Evolutionary conservation across 2,113 vertebrate species (phyloP).

Genomic region (Stegastes partitus): DNA sequence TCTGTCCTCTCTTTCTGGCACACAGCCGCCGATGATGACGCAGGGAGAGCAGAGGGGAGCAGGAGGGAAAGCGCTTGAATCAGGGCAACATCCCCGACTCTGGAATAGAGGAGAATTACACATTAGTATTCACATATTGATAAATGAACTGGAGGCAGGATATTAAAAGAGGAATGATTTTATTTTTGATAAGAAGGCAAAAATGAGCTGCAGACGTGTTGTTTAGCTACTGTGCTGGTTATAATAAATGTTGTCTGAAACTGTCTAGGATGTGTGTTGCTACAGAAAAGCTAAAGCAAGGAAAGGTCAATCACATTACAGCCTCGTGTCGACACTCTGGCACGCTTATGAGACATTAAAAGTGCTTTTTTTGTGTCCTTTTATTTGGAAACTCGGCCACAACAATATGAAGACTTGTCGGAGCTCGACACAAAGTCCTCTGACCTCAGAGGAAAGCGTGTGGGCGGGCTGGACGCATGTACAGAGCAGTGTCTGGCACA

Average conservation of each 20-base stretch:
- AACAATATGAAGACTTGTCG: conserved; percentile 51
- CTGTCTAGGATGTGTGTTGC: background rate
- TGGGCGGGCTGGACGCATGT: conserved; percentile 34
- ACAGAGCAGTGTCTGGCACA: conserved; percentile 39
- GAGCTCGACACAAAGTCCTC: conserved; percentile 54
- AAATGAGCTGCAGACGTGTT: conserved; percentile 3
- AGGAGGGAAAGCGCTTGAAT: conserved; percentile 22
- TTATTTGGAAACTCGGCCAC: conserved; percentile 1
- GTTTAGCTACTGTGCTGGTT: background rate
- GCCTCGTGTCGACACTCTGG: background rate
- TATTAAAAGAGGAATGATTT: background rate
- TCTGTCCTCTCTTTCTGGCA: conserved; percentile 63
- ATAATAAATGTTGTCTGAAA: conserved; percentile 9
- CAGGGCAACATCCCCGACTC: conserved; percentile 24
- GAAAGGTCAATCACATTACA: conserved; percentile 15
- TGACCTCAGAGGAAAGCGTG: conserved; percentile 43
- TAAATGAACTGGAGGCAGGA: background rate
- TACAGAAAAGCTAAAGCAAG: conserved; percentile 16
- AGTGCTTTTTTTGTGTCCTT: background rate
- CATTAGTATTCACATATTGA: background rate
- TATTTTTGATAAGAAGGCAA: conserved; percentile 3
- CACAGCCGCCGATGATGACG: conserved; percentile 69
- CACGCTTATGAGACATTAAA: conserved; percentile 1
- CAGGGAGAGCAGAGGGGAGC: conserved; percentile 50
- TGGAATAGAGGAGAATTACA: background rate